Conservation (phyloP, 2,113 vertebrate species). For the Sinocyclocheilus anshuiensis region DNA sequence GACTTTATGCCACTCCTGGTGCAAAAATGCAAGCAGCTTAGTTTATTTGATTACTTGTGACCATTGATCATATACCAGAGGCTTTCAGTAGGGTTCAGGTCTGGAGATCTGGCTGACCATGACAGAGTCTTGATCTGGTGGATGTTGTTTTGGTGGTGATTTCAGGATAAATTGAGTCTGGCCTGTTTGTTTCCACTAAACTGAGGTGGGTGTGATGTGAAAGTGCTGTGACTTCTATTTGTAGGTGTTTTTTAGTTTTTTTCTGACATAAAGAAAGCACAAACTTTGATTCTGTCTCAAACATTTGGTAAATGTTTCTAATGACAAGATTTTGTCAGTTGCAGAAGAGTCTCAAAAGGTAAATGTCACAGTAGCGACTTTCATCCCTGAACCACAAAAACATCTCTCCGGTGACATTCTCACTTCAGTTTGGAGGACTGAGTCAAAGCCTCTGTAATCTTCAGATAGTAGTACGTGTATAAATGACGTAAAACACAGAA, state of each 20-base stretch:
- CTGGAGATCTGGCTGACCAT: no score
- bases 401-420: not conserved
- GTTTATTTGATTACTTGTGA: no score
- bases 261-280: not conserved
- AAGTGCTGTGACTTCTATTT: not conserved
- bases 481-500: not conserved
- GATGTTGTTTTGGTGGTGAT: no score
- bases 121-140: no score
- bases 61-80: no score
- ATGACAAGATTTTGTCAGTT: not conserved
- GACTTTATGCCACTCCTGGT: not conserved
- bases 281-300: not conserved
- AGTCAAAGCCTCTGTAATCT: not conserved
- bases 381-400: not conserved
- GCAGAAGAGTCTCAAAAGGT: not conserved
- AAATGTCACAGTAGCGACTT: not conserved
- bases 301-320: not conserved
- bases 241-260: not conserved
- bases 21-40: not conserved
- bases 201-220: not conserved
- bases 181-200: not conserved
- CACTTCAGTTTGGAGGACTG: not conserved
- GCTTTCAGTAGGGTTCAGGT: no score
- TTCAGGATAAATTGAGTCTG: not conserved
- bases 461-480: not conserved